Evolutionary conservation across 1,140 invertebrate species (phyloP), one percentile per base, ranked within the genome.

Genomic region (Drosophila pseudoobscura): DNA sequence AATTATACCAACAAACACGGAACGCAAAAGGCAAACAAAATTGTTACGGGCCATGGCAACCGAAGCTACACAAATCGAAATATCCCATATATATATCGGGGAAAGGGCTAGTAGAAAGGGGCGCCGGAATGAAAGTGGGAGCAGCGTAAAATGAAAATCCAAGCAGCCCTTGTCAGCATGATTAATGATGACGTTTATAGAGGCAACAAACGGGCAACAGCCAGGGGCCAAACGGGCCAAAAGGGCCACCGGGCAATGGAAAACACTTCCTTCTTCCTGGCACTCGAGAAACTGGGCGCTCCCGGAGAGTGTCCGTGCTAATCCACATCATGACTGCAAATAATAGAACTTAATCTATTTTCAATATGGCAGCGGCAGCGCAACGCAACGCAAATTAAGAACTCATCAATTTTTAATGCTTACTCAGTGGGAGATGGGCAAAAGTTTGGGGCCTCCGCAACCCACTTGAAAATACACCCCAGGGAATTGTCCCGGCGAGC

Each of bases 301-400:
- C 31, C 39, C 17, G 51, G 29, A n/a, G 62, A 84, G 83, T 89
- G 84, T 88, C 78, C 75, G 72, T 77, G 83, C 84, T 89, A 89
- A 88, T 88, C 84, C 83, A 89, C 83, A 88, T 88, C 83, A 79
- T 89, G 84, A 89, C 83, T 89, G 84, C 83, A 79, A 88, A 88
- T 88, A 88, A 88, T 88, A 88, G 84, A 88, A 88, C 83, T 89
- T 88, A 88, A 88, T 88, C 83, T 88, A 83, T 88, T 88, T 88
- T 88, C 83, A 89, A 87, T 87, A 87, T 87, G 83, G 83, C 75
- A 83, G 59, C 80, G 11, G 56, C 75, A 82, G 59, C 79, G 43
- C 80, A 87, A 74, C 80, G 80, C 74, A 78, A 82, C 82, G 83
- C 83, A 88, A 88, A 88, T 88, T 88, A 88, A 88, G 83, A 88